Evolutionary conservation across 2,797 vertebrate species (phyloP).

Genomic region (Platyrinchus mystaceus): DNA sequence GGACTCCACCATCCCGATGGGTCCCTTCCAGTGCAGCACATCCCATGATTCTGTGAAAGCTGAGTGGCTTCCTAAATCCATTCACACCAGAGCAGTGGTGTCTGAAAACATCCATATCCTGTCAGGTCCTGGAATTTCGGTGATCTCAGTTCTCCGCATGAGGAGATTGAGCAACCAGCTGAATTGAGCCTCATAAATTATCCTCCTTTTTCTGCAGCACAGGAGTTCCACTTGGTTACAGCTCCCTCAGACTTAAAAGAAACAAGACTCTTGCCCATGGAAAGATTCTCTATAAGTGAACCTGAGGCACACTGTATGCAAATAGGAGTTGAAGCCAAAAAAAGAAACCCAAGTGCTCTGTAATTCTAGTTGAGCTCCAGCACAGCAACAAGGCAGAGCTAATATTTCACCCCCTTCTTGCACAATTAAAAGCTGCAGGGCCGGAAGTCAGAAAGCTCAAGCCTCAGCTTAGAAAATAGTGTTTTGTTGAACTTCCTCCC

Average conservation of each 20-base stretch:
- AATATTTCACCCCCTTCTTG: background rate
- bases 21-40: background rate
- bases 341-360: background rate
- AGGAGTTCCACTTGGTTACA: background rate
- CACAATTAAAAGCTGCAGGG: background rate
- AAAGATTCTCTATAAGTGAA: background rate
- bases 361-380: background rate
- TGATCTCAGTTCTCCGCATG: rapidly evolving
- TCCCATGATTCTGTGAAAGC: background rate
- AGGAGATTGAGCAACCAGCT: background rate
- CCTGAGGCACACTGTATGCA: background rate
- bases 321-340: background rate
- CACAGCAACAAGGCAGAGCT: background rate
- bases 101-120: background rate
- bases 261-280: background rate
- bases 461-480: background rate
- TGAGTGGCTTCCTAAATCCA: background rate
- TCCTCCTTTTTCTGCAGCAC: background rate
- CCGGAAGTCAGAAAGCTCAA: slow-evolving; percentile 26
- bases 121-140: background rate
- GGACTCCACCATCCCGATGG: background rate
- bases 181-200: background rate
- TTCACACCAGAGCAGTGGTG: background rate
- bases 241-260: background rate
- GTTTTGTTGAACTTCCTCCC: slow-evolving; percentile 62